Conservation (phyloP, 2,797 vertebrate genomes). For the Oreochromis grahami region DNA sequence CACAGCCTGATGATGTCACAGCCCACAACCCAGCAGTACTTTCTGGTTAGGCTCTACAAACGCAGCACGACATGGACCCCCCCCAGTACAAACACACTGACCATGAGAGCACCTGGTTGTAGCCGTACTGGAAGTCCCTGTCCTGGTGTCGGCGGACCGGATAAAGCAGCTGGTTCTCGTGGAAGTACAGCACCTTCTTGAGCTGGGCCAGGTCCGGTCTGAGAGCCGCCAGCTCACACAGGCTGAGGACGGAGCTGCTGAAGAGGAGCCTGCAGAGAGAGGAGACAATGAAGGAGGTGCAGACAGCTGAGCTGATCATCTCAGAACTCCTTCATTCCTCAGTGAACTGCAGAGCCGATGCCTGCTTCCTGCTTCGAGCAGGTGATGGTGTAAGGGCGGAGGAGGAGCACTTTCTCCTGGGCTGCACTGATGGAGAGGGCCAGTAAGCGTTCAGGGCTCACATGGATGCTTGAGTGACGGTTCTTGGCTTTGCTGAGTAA, state of each 20-base stretch:
- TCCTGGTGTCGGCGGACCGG: conserved; percentile 84
- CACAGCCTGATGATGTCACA: background rate
- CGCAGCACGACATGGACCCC: background rate
- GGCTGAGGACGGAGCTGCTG: conserved; percentile 93
- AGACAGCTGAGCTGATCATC: background rate
- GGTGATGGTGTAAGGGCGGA: no score
- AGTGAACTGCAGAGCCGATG: background rate
- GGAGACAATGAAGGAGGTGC: background rate
- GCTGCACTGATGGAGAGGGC: background rate
- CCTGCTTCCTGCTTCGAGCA: background rate
- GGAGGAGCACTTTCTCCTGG: background rate
- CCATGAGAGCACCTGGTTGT: conserved; percentile 98
- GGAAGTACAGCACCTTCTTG: conserved; percentile 96
- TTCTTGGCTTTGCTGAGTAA: background rate
- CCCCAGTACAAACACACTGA: conserved; percentile 17
- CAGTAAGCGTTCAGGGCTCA: background rate
- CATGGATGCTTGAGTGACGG: background rate
- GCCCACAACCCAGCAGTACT: background rate
- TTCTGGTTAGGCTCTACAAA: background rate
- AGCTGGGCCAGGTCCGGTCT: conserved; percentile 89
- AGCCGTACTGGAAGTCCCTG: conserved; percentile 94
- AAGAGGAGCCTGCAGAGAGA: conserved; percentile 83
- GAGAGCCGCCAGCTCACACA: conserved; percentile 89
- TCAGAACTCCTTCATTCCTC: background rate
- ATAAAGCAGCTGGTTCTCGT: conserved; percentile 96